Conservation (phyloP, 2,888 invertebrate species). For the Lottia gigantea region DNA sequence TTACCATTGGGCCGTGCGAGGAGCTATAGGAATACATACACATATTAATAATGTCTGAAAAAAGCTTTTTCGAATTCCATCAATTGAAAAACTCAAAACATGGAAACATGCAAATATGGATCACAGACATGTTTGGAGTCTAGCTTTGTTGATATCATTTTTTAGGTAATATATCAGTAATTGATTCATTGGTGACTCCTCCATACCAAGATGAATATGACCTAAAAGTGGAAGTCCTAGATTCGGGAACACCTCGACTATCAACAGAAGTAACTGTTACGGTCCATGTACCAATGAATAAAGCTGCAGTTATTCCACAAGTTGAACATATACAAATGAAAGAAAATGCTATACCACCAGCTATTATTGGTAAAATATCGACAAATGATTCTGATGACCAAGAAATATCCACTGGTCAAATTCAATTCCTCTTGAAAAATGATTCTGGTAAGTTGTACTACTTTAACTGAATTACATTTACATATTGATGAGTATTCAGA, state of each 20-base stretch:
- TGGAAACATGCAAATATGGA: no score
- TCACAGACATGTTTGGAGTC: no score
- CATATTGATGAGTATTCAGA: no score
- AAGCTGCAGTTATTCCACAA: conserved; percentile 13
- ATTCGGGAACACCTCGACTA: conserved; percentile 25
- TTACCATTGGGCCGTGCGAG: no score
- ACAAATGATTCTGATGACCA: conserved; percentile 28
- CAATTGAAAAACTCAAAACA: no score
- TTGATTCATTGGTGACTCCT: conserved; percentile 13
- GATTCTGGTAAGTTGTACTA: conserved; percentile 15
- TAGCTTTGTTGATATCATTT: neutral
- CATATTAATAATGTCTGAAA: no score
- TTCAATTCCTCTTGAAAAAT: conserved; percentile 15
- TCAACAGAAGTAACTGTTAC: conserved; percentile 18
- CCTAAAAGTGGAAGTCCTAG: conserved; percentile 22
- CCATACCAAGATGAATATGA: conserved; percentile 18
- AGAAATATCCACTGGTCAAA: neutral
- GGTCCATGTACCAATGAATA: conserved; percentile 27
- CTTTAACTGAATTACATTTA: no score
- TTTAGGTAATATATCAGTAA: conserved; percentile 19
- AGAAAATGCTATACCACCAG: conserved; percentile 21
- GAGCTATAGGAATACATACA: no score
- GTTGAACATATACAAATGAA: conserved; percentile 12
- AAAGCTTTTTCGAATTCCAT: no score
- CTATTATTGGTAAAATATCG: conserved; percentile 27